Evolutionary conservation across 2,797 vertebrate genomes (phyloP).

Genomic region (Sebastolobus altivelis): DNA sequence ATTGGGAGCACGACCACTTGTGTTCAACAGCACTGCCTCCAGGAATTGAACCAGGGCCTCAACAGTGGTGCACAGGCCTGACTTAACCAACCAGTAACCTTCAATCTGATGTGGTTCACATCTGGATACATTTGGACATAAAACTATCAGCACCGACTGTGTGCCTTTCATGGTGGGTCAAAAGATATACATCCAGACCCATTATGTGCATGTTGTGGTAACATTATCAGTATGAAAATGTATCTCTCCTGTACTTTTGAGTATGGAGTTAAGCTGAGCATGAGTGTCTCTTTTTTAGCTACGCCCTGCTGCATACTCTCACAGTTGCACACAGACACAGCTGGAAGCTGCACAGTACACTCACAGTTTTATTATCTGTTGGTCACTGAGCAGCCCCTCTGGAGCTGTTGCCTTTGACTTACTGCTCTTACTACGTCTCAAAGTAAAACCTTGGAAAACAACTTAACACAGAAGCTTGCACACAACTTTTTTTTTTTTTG

Average conservation of each 20-base stretch:
- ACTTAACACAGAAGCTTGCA: conserved; percentile 13
- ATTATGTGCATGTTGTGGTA: background rate
- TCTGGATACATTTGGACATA: background rate
- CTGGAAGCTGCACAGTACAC: conserved; percentile 48
- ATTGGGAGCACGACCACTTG: background rate
- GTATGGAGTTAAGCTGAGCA: conserved; percentile 26
- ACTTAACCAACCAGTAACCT: background rate
- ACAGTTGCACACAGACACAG: conserved; percentile 43
- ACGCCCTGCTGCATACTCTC: conserved; percentile 26
- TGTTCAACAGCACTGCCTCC: background rate
- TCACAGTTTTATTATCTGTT: conserved; percentile 56
- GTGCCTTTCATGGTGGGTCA: background rate
- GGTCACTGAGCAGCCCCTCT: conserved; percentile 43
- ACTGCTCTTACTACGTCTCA: conserved; percentile 17
- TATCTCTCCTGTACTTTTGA: conserved; percentile 7
- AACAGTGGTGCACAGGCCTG: too few species aligned
- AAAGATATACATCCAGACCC: background rate
- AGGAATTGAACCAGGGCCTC: background rate
- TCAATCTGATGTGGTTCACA: background rate
- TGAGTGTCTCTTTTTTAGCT: conserved; percentile 32
- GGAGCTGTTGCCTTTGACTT: conserved; percentile 37
- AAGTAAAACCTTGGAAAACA: conserved; percentile 41
- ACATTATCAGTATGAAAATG: conserved; percentile 8
- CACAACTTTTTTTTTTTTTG: conserved; percentile 5
- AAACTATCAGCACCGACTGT: background rate